Conservation (phyloP, 92 coral and sea anemone genomes). For the Meandrina meandrites region DNA sequence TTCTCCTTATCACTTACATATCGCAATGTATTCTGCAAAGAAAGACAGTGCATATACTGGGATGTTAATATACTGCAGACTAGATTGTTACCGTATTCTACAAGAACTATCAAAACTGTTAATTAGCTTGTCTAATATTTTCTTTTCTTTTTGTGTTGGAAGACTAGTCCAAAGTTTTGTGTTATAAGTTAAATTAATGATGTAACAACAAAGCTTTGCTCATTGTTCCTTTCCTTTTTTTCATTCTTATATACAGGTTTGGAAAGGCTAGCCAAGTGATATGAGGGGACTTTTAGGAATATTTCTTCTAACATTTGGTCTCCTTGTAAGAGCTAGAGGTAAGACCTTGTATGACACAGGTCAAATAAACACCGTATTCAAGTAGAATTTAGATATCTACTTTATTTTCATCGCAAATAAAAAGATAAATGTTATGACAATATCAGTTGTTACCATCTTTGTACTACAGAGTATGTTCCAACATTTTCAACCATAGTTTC, state of each 20-base stretch:
- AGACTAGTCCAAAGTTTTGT: background rate
- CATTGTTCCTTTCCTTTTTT: background rate
- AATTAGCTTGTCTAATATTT: background rate
- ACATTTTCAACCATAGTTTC: background rate
- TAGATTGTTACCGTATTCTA: background rate
- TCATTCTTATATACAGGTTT: conserved; percentile 21
- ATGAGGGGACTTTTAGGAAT: conserved; percentile 51
- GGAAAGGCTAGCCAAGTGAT: conserved; percentile 32
- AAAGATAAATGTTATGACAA: background rate
- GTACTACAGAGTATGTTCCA: background rate
- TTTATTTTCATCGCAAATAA: background rate
- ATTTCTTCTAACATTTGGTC: conserved; percentile 39
- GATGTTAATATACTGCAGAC: background rate
- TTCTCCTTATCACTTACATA: background rate
- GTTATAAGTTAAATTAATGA: background rate
- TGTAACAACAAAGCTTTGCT: background rate
- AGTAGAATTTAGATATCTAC: background rate
- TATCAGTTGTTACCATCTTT: background rate
- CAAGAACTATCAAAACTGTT: background rate
- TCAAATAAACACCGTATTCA: background rate
- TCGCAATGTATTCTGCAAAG: background rate
- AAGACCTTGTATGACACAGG: background rate
- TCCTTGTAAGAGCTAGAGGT: conserved; percentile 49
- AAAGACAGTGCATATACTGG: background rate
- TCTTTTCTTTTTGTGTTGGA: background rate